Evolutionary conservation across 2,113 vertebrate genomes (phyloP).

Genomic region (Genyomyrus donnyi): DNA sequence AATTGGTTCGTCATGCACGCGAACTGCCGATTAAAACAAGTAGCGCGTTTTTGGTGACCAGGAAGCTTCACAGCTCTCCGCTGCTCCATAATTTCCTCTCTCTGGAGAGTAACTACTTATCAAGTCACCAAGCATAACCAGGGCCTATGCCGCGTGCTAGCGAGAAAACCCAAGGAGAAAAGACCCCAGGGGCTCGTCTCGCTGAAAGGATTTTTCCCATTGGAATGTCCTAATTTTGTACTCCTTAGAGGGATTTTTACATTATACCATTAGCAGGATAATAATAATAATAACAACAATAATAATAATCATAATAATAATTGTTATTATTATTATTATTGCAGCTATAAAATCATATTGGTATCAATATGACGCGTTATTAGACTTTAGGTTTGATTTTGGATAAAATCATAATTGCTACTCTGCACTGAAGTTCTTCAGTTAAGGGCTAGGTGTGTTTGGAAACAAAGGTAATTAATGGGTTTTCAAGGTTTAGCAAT

Average conservation of each 20-base stretch:
- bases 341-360: not conserved
- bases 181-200: constrained; percentile 57
- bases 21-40: constrained; percentile 28
- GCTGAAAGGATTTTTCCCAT: constrained; percentile 42
- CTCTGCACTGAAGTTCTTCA: too few relatives aligned
- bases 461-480: not conserved
- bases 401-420: not conserved
- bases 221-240: constrained; percentile 39
- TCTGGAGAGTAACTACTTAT: constrained; percentile 67
- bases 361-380: not conserved
- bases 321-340: too few relatives aligned
- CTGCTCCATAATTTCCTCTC: constrained; percentile 57
- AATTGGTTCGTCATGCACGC: constrained; percentile 8
- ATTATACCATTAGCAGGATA: not conserved
- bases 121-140: constrained; percentile 66
- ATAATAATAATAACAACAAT: not conserved
- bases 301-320: not conserved
- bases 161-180: constrained; percentile 60
- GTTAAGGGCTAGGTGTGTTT: not conserved
- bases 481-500: constrained; percentile 25
- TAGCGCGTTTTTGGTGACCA: constrained; percentile 56
- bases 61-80: constrained; percentile 54
- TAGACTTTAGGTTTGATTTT: not conserved
- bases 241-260: not conserved
- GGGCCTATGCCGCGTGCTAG: constrained; percentile 60